Conservation (phyloP, 2,113 vertebrate species). For the Ammodytes dubius region DNA sequence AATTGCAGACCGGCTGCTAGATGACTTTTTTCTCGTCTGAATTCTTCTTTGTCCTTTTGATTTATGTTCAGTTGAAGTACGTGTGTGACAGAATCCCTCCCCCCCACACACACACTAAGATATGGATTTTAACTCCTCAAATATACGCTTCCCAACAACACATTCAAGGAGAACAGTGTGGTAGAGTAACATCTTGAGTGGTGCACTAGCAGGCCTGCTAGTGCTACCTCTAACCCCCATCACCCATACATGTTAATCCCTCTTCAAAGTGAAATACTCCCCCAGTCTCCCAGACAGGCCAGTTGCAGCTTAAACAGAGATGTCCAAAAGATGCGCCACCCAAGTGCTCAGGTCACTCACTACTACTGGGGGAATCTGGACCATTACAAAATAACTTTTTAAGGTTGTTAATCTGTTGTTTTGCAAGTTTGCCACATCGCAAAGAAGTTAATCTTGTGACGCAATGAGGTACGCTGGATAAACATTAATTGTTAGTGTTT, state of each 20-base stretch:
- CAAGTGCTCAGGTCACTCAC: slow-evolving; percentile 29
- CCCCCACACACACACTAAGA: neutral
- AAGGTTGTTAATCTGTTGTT: neutral
- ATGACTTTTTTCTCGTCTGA: slow-evolving; percentile 12
- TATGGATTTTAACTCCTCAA: slow-evolving; percentile 8
- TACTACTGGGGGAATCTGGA: slow-evolving; percentile 6
- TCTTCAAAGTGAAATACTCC: slow-evolving; percentile 69
- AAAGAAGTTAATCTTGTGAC: neutral
- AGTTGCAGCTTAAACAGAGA: slow-evolving; percentile 35
- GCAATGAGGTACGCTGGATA: neutral
- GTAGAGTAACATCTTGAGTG: slow-evolving; percentile 9
- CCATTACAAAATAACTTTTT: slow-evolving; percentile 2
- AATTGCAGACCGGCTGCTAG: slow-evolving; percentile 31
- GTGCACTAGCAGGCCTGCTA: slow-evolving; percentile 4
- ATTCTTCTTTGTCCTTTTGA: slow-evolving; percentile 17
- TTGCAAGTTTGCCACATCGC: neutral
- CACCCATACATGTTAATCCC: slow-evolving; percentile 63
- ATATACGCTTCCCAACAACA: neutral
- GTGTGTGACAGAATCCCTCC: neutral
- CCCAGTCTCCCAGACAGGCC: slow-evolving; percentile 11
- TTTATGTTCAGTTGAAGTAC: slow-evolving; percentile 1
- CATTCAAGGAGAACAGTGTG: neutral
- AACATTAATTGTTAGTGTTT: neutral
- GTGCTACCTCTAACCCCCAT: slow-evolving; percentile 38
- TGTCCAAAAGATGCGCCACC: slow-evolving; percentile 42